phyloP scores from a whole-genome alignment of 2,888 invertebrate genomes.

The Ypsolopha scabrella region DNA sequence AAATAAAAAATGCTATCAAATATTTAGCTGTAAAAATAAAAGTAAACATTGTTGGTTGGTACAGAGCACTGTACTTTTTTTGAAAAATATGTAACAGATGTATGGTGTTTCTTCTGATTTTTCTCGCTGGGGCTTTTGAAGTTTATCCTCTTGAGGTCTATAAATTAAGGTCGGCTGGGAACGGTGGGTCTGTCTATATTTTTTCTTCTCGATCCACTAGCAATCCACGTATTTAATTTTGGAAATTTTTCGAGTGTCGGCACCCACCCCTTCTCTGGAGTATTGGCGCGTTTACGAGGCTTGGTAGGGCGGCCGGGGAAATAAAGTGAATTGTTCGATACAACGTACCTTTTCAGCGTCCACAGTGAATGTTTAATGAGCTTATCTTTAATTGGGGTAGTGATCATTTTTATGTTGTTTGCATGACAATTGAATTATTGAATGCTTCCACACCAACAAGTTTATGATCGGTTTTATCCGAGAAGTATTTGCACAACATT shows the following conservation, averaged over 20 bases:
- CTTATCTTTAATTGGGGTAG: background rate
- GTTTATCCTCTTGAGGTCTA: slow-evolving; percentile 21
- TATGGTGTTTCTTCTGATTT: background rate
- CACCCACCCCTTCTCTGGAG: slow-evolving; percentile 22
- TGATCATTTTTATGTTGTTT: background rate
- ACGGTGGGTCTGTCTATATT: slow-evolving; percentile 18
- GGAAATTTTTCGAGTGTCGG: slow-evolving; percentile 28
- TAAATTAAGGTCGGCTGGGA: slow-evolving; percentile 33
- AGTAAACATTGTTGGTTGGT: too few relatives aligned
- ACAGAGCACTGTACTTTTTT: background rate
- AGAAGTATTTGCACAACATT: too few relatives aligned
- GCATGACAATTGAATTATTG: background rate
- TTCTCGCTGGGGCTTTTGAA: background rate
- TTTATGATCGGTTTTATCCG: too few relatives aligned
- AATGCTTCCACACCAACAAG: too few relatives aligned
- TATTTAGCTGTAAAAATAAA: background rate
- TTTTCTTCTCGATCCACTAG: slow-evolving; percentile 38
- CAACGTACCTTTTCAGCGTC: background rate
- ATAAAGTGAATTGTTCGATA: slow-evolving; percentile 7
- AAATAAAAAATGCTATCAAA: background rate
- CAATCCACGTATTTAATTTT: slow-evolving; percentile 65
- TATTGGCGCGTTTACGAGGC: slow-evolving; percentile 12
- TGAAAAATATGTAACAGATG: slow-evolving; percentile 5
- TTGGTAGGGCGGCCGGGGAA: slow-evolving; percentile 8
- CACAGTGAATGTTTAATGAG: background rate